These are phyloP conservation scores for Cephalophus harveyi DNA, from an alignment of 2,113 vertebrate genomes.

Conservation along the genomic window DNA sequence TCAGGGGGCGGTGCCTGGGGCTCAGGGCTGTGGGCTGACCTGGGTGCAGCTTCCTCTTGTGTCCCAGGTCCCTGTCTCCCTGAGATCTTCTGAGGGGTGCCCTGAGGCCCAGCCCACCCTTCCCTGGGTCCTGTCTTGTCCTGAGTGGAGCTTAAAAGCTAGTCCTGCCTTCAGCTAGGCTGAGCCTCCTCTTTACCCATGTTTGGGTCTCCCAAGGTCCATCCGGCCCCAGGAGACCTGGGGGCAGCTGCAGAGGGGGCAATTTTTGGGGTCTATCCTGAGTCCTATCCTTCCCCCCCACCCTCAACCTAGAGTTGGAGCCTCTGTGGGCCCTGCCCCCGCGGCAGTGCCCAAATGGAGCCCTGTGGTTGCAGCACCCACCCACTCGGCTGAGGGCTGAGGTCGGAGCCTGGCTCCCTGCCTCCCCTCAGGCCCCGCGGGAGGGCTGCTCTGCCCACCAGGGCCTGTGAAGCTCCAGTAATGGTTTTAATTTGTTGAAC, in stretches of 20 bases:
- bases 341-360: neutral
- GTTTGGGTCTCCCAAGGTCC: neutral
- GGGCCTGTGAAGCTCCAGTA: neutral
- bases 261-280: neutral
- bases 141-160: neutral
- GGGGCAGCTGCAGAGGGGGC: neutral
- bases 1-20: neutral
- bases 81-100: neutral
- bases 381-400: neutral
- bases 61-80: too few relatives aligned
- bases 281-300: neutral
- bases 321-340: neutral
- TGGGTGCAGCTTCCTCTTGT: accelerated
- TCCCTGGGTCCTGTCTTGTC: neutral
- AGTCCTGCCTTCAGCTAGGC: neutral
- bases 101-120: neutral
- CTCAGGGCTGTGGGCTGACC: too few relatives aligned
- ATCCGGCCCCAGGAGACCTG: neutral
- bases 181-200: neutral
- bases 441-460: constrained; percentile 26
- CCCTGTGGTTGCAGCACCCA: neutral
- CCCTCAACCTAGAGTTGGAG: neutral
- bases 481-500: constrained; percentile 69
- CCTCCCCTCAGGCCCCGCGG: neutral
- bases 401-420: neutral